phyloP scores from a whole-genome alignment of 2,797 vertebrate genomes.

The Malurus splendens region DNA sequence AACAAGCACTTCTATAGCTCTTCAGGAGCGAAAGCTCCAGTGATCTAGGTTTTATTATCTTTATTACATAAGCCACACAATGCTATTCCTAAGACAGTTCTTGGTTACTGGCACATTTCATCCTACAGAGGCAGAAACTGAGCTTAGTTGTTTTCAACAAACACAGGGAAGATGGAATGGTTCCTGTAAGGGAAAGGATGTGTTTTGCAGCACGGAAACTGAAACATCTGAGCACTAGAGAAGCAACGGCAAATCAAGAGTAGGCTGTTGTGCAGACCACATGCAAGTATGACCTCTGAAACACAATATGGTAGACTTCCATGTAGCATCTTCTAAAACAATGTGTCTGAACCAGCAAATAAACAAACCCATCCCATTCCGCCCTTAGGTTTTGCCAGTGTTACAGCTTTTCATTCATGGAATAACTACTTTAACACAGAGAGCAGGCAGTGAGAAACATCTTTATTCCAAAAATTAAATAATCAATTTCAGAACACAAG shows the following conservation, averaged over 20 bases:
- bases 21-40: not conserved
- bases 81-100: not conserved
- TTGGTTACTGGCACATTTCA: not conserved
- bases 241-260: not conserved
- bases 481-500: not conserved
- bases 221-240: not conserved
- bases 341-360: rapidly evolving
- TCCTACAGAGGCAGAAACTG: not conserved
- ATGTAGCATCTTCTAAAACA: not conserved
- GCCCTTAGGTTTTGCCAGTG: rapidly evolving
- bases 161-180: not conserved
- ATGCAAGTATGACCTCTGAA: not conserved
- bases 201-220: not conserved
- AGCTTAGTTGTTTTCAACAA: rapidly evolving
- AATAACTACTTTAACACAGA: not conserved
- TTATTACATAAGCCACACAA: not conserved
- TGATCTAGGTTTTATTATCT: not conserved
- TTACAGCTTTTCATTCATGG: not conserved
- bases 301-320: not conserved
- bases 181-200: not conserved
- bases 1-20: not conserved
- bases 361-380: not conserved
- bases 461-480: conserved; percentile 65
- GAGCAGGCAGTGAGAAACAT: conserved; percentile 16
- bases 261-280: not conserved